Conservation (phyloP, 2,797 vertebrate genomes). For the Malurus splendens region DNA sequence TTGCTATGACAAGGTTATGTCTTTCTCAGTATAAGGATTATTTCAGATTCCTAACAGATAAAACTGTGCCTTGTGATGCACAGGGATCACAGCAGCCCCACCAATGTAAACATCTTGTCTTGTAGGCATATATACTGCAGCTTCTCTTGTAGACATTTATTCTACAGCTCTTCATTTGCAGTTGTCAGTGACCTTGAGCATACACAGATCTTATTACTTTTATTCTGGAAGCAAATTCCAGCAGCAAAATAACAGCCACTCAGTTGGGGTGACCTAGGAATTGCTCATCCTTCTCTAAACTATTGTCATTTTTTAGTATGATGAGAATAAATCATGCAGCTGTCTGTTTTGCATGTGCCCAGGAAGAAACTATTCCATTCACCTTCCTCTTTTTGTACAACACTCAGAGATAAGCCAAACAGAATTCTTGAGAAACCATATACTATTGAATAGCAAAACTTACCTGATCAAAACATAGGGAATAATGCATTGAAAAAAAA, state of each 20-base stretch:
- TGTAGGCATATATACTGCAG: not conserved
- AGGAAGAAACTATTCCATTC: not conserved
- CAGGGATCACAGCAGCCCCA: not conserved
- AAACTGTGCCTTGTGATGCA: not conserved
- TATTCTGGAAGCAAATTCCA: not conserved
- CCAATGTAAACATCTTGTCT: not conserved
- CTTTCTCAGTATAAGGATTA: not conserved
- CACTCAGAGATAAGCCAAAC: not conserved
- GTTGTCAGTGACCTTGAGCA: not conserved
- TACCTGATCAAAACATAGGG: not conserved
- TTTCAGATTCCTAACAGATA: not conserved
- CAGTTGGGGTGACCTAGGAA: not conserved
- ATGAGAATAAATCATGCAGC: not conserved
- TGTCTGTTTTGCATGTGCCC: not conserved
- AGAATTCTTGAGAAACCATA: not conserved
- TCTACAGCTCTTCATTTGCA: not conserved
- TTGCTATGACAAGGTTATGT: not conserved
- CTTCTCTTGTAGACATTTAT: not conserved
- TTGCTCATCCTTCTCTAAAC: not conserved
- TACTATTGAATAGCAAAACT: not conserved
- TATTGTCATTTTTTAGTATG: not conserved
- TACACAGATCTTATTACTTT: not conserved
- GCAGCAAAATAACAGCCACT: rapidly evolving
- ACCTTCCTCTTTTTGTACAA: not conserved
- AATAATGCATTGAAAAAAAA: not conserved